Conservation (phyloP, 30 jellyfish, hydroid and myxozoan genomes). For the Calvadosia cruxmelitensis region DNA sequence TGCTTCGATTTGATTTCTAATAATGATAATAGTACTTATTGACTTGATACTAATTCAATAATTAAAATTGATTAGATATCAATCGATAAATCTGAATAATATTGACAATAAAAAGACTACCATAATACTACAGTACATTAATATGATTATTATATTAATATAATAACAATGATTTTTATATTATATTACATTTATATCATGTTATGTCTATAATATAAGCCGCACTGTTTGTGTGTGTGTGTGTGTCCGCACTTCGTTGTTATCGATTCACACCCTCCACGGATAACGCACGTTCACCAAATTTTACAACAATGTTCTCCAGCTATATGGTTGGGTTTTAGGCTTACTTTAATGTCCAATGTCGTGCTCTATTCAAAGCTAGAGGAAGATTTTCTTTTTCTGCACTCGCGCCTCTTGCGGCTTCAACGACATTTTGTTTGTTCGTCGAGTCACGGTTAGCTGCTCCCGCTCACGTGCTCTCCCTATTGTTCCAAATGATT, state of each 20-base stretch:
- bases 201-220: not conserved
- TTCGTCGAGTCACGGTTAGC: conserved; percentile 1
- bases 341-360: not conserved
- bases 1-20: too few species aligned
- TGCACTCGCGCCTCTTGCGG: conserved; percentile 1
- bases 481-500: not conserved
- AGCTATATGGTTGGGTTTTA: not conserved
- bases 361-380: not conserved
- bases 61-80: too few species aligned
- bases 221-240: not conserved
- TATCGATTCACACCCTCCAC: not conserved
- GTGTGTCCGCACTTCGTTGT: not conserved
- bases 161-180: too few species aligned
- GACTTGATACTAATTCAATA: too few species aligned
- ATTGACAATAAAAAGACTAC: too few species aligned
- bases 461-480: conserved; percentile 1
- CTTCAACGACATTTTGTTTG: not conserved
- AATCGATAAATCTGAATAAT: too few species aligned
- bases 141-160: too few species aligned
- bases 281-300: conserved; percentile 1
- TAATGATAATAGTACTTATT: too few species aligned
- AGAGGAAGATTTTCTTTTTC: not conserved
- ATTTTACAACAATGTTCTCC: not conserved
- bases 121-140: too few species aligned
- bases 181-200: too few species aligned